Percentiles rank a stretch among this genome's conserved stretches.
These are phyloP conservation scores for Drosophila mettleri DNA, from an alignment of 2,888 invertebrate species.

Conservation along the genomic window DNA sequence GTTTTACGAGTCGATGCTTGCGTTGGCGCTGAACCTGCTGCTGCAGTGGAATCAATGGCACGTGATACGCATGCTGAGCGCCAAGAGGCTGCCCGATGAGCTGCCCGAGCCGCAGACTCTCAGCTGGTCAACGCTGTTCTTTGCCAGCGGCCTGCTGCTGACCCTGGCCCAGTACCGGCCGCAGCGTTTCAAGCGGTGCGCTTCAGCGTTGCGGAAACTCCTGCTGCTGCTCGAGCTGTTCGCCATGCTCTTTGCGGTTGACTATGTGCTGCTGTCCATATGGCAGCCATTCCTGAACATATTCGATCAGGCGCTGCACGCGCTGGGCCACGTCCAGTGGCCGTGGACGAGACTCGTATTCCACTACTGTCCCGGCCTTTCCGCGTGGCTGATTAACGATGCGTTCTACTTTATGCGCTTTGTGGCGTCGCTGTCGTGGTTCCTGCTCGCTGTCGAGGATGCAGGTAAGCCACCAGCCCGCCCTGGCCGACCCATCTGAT, in stretches of 20 bases:
- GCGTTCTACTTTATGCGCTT: constrained; percentile 40
- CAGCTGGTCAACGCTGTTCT: constrained; percentile 38
- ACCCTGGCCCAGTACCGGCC: constrained; percentile 40
- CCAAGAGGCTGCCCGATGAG: constrained; percentile 15
- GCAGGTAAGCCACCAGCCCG: constrained; percentile 26
- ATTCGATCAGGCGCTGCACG: constrained; percentile 22
- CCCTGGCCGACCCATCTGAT: background rate
- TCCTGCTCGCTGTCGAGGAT: constrained; percentile 38
- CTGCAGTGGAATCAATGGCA: constrained; percentile 57
- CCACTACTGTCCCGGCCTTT: constrained; percentile 24
- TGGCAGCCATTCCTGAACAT: constrained; percentile 50
- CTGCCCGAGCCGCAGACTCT: constrained; percentile 7
- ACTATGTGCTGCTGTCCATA: constrained; percentile 39
- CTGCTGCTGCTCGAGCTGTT: constrained; percentile 39
- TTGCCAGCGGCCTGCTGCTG: constrained; percentile 37
- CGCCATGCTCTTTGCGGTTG: constrained; percentile 39
- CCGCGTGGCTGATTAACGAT: constrained; percentile 43
- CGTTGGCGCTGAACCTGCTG: constrained; percentile 33
- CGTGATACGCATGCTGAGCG: constrained; percentile 16
- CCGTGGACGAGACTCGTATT: constrained; percentile 21
- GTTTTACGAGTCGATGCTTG: constrained; percentile 51
- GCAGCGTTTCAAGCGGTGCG: constrained; percentile 11
- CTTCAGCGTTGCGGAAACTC: constrained; percentile 8
- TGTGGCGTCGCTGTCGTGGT: constrained; percentile 31
- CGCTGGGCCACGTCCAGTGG: constrained; percentile 23